Evolutionary conservation across 2,113 vertebrate species (phyloP).

Genomic region (Leuciscus idus): DNA sequence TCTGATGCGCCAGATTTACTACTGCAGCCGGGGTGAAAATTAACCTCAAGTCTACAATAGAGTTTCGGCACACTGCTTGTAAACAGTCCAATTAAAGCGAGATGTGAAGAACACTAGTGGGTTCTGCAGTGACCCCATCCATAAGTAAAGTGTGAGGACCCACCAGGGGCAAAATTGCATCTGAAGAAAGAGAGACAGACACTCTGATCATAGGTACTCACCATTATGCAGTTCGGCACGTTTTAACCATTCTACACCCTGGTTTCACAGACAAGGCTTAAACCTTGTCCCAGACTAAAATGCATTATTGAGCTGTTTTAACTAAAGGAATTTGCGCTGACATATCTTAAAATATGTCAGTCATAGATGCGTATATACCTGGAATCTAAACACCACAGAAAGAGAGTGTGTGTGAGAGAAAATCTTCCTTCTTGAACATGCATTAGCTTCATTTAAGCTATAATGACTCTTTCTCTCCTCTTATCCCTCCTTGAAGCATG

Average conservation of each 20-base stretch:
- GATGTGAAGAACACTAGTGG: conserved; percentile 17
- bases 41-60: conserved; percentile 44
- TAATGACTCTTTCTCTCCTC: conserved; percentile 9
- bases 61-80: conserved; percentile 24
- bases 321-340: too few species aligned
- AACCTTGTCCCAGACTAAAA: too few species aligned
- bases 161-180: not conserved
- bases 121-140: not conserved
- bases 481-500: not conserved
- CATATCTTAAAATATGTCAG: too few species aligned
- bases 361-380: too few species aligned
- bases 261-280: too few species aligned
- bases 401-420: not conserved
- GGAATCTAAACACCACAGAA: not conserved
- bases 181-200: not conserved
- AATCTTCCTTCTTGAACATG: not conserved
- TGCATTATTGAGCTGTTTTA: too few species aligned
- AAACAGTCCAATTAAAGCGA: conserved; percentile 33
- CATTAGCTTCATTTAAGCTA: not conserved
- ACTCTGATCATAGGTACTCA: not conserved
- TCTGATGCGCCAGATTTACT: conserved; percentile 33
- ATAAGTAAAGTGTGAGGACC: not conserved
- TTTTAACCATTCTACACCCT: not conserved
- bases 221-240: not conserved
- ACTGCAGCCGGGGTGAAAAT: conserved; percentile 33